Base-by-base conservation (phyloP, 2,888 invertebrate genomes). In the Eupeodes latifasciatus region DNA sequence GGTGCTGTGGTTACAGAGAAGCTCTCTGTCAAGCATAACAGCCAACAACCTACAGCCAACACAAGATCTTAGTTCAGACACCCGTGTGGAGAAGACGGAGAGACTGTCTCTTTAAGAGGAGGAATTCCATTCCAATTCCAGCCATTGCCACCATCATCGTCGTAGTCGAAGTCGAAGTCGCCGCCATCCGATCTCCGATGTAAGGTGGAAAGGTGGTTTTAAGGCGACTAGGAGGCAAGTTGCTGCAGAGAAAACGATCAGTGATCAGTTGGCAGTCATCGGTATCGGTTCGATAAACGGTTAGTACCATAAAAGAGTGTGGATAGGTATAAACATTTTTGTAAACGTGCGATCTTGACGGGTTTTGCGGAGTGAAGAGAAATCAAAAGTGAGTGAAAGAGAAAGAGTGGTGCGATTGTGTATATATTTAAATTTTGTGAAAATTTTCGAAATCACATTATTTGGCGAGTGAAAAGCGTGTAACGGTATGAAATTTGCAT, bases 251-350 rank as follows among this genome's bases (percentile, higher is more conserved):
- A 81, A 87, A 81, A 84, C 72, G 84, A 74, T 84, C 84, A 87
- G 87, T 87, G 84, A 84, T 87, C 87, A 80, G 84, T 87, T 87
- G 87, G 87, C 87, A 87, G 80, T 87, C 84, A 84, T 87, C 84
- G 87, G 84, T 76, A 80, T 84, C 77, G 87, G 83, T 87, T 86
- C 71, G 76, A n/a, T 61, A 79, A 51, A 47, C 82, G 82, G 86
- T 85, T 77, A 59, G 61, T 11, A 74, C 19, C 7, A 3, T 27
- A 78, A 66, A 36, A 66, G 4, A 40, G 34, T 40, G 40, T 7
- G 9, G 40, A 9, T 40, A 2, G 27, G 27, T 27, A 14, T 10
- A 14, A 14, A 27, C 27, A 27, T 27, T 11, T 36, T 51, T 12
- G 40, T 40, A 51, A 36, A 36, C 67, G 51, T 40, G 55, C 40